A percentile compares a stretch with the other conserved stretches of the same genome.
These are phyloP conservation scores for Marasmarcha lunaedactyla DNA, from an alignment of 2,888 invertebrate species.

Conservation along the genomic window DNA sequence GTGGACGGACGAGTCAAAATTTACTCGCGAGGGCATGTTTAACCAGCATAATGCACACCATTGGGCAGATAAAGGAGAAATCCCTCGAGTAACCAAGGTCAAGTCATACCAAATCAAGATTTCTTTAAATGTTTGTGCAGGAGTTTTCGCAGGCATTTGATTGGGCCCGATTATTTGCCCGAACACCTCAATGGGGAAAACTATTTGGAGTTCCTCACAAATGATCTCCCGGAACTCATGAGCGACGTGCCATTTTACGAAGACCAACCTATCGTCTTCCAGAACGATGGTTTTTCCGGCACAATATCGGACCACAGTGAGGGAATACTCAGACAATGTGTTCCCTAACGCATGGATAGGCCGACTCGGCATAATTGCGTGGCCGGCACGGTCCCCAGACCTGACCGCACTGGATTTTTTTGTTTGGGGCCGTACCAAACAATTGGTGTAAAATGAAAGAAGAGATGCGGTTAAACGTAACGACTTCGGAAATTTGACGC, in stretches of 20 bases:
- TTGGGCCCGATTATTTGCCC: slow-evolving; percentile 10
- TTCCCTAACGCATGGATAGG: slow-evolving; percentile 10
- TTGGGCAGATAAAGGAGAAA: neutral
- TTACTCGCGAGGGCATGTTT: slow-evolving; percentile 1
- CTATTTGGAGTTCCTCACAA: slow-evolving; percentile 6
- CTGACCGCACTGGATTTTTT: slow-evolving; percentile 14
- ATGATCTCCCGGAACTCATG: slow-evolving; percentile 6
- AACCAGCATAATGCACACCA: neutral
- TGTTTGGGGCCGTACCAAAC: slow-evolving; percentile 13
- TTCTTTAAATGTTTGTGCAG: neutral
- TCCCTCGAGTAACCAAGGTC: too few relatives aligned
- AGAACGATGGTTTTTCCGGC: slow-evolving; percentile 12
- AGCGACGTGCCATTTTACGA: slow-evolving; percentile 2
- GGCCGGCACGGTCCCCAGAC: slow-evolving; percentile 17
- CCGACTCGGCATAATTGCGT: slow-evolving; percentile 4
- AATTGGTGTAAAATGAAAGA: too few relatives aligned
- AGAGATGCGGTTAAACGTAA: too few relatives aligned
- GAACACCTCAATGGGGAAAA: slow-evolving; percentile 10
- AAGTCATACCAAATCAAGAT: neutral
- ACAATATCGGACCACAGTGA: slow-evolving; percentile 8
- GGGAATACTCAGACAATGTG: slow-evolving; percentile 6
- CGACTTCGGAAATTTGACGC: too few relatives aligned
- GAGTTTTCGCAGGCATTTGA: slow-evolving; percentile 8
- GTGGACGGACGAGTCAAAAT: slow-evolving; percentile 4
- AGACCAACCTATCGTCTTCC: slow-evolving; percentile 5